These are phyloP conservation scores for Discoglossus pictus DNA, from an alignment of 2,797 vertebrate genomes.

Conservation along the genomic window DNA sequence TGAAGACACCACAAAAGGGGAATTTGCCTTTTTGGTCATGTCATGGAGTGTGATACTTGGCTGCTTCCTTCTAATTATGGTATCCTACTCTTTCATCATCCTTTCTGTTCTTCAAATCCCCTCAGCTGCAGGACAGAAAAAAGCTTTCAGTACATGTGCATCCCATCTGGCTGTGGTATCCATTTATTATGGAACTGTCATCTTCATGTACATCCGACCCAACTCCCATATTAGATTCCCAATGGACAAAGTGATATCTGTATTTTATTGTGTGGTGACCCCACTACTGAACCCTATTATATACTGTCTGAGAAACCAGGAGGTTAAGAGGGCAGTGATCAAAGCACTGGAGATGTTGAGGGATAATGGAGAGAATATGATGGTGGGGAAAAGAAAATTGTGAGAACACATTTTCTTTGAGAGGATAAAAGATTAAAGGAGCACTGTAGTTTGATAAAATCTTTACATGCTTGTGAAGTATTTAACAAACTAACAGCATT, in stretches of 20 bases:
- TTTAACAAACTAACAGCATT: too few relatives aligned
- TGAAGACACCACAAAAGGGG: conserved; percentile 36
- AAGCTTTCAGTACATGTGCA: conserved; percentile 54
- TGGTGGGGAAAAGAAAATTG: too few relatives aligned
- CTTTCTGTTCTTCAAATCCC: conserved; percentile 39
- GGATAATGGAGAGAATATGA: too few relatives aligned
- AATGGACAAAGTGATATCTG: conserved; percentile 46
- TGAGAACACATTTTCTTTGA: too few relatives aligned
- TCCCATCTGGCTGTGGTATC: conserved; percentile 51
- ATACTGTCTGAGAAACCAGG: conserved; percentile 56
- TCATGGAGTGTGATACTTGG: conserved; percentile 49
- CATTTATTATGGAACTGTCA: conserved; percentile 52
- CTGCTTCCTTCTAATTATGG: conserved; percentile 52
- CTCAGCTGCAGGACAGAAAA: conserved; percentile 37
- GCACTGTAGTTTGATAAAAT: too few relatives aligned
- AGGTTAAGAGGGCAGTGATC: conserved; percentile 50
- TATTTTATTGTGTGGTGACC: conserved; percentile 56
- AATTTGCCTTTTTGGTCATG: conserved; percentile 49
- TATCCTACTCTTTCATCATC: conserved; percentile 51
- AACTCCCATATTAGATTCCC: conserved; percentile 27
- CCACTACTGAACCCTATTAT: conserved; percentile 55
- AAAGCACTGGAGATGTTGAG: too few relatives aligned
- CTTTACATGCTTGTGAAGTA: too few relatives aligned
- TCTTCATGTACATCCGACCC: conserved; percentile 42
- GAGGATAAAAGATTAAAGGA: too few relatives aligned